A percentile compares a stretch with the other conserved stretches of the same genome.
Evolutionary conservation across 2,113 vertebrate species (phyloP).

Genomic region (Smithornis capensis): DNA sequence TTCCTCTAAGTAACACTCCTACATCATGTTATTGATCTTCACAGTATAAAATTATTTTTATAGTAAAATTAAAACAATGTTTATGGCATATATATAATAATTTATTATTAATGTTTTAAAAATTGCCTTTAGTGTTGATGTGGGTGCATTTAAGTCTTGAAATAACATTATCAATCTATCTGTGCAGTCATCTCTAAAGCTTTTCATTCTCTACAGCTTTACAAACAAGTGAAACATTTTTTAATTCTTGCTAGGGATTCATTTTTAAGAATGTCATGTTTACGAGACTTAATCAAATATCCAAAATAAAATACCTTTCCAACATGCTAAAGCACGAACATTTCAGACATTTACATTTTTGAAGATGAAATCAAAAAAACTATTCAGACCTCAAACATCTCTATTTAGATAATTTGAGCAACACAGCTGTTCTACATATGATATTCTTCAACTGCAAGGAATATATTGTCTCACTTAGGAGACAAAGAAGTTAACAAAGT

Average conservation of each 20-base stretch:
- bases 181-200: not conserved
- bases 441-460: not conserved
- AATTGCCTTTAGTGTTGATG: conserved; percentile 7
- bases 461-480: not conserved
- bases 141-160: not conserved
- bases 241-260: not conserved
- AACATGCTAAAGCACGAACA: not conserved
- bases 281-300: not conserved
- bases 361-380: not conserved
- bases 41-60: conserved; percentile 6
- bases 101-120: not conserved
- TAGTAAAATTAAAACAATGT: conserved; percentile 36
- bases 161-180: not conserved
- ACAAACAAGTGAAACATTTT: conserved; percentile 20
- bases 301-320: not conserved
- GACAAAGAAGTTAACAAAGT: not conserved
- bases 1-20: not conserved
- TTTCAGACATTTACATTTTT: not conserved
- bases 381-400: not conserved
- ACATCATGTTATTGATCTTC: conserved; percentile 2
- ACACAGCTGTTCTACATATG: not conserved
- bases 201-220: conserved; percentile 43
- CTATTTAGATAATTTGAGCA: not conserved
- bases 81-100: not conserved
- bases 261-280: not conserved